Evolutionary conservation across 2,113 vertebrate genomes (phyloP), one percentile per base, ranked within the genome.

Genomic region (Salvelinus sp.): DNA sequence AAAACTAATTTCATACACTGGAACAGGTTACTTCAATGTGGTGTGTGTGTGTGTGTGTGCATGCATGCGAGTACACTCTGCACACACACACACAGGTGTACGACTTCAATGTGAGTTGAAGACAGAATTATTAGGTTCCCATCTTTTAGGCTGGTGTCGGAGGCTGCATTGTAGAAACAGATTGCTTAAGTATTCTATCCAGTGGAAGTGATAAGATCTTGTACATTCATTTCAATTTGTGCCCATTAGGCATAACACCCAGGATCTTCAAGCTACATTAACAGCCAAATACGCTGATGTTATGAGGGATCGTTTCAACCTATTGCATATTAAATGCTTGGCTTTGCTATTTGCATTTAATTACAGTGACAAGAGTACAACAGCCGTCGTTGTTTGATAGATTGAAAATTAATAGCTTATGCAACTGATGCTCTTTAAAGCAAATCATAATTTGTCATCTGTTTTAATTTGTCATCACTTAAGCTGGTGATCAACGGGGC

Each of bases 201-300:
- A 7, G 82, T 84, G 73, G 68, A 65, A 79, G 67, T 76, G 81
- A 85, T 83, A 74, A 28, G 63, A 81, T 87, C 73, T 79, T 79
- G 81, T 80, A 73, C 80, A 86, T 89, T 85, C 67, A 83, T 87
- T 86, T 90, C 79, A 87, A 85, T 91, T 89, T 88, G 82, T 70
- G 83, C 74, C 78, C 75, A 88, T 89, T 88, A 90, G 75, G 74
- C 84, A 79, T 83, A 86, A 87, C 83, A 88, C 82, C 79, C 75
- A 88, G 81, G 81, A 88, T 84, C 87, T 89, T 89, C 88, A 88
- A 86, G 87, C 88, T 83, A 87, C 89, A 88, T 89, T 91, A 88
- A 75, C 62, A 13, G 72, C 69, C 3, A 30, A 81, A 88, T 86
- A 83, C 81, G 80, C 80, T 79, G 80, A 86, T 85, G 82, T 87